Evolutionary conservation across 2,113 vertebrate species (phyloP).

Genomic region (Bos indicus): DNA sequence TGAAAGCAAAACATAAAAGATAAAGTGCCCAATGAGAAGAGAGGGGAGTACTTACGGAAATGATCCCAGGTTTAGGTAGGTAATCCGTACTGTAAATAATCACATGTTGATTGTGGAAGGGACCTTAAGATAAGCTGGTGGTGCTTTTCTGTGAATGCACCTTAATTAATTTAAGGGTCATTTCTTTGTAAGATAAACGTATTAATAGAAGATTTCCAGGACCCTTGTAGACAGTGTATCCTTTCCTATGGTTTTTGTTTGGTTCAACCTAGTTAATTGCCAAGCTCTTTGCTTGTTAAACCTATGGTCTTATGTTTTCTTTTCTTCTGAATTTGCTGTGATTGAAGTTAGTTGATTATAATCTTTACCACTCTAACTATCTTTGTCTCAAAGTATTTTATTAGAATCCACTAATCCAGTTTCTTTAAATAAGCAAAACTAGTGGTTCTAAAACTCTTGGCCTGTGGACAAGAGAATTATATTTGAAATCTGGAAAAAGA

Average conservation of each 20-base stretch:
- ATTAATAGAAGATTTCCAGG: neutral
- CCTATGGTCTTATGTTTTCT: neutral
- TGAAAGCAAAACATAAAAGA: neutral
- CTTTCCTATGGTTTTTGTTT: neutral
- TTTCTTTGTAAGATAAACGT: neutral
- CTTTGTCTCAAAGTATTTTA: neutral
- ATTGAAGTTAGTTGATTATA: slow-evolving; percentile 24
- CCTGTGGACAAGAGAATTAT: neutral
- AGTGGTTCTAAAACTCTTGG: neutral
- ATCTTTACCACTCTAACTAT: neutral
- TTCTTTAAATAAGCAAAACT: neutral
- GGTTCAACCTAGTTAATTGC: neutral
- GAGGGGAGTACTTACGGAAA: neutral
- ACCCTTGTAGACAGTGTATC: neutral
- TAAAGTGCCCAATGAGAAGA: neutral
- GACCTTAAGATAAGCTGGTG: neutral
- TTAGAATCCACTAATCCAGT: neutral
- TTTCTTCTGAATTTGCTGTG: neutral
- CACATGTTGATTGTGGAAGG: neutral
- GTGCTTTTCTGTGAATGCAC: neutral
- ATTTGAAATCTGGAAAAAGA: neutral
- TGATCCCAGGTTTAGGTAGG: neutral
- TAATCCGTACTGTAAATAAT: neutral
- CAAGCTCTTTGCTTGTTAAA: neutral
- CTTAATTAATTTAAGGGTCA: neutral